Conservation (phyloP, 2,888 invertebrate genomes). For the Lepidocyrtoides sp. region DNA sequence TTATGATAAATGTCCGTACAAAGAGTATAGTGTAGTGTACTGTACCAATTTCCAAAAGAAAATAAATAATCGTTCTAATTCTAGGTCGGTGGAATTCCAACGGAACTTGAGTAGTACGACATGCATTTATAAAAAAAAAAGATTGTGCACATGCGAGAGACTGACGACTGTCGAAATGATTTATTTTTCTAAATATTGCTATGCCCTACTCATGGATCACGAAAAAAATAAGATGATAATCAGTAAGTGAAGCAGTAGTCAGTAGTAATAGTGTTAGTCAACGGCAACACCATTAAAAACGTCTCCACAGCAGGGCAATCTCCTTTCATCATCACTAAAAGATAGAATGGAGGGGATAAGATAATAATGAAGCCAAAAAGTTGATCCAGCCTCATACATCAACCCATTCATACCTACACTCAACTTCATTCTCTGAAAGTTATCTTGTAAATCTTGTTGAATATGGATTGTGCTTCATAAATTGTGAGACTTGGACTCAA, state of each 20-base stretch:
- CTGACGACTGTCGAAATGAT: not conserved
- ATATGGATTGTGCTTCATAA: too few relatives aligned
- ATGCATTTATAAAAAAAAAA: not conserved
- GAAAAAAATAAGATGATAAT: not conserved
- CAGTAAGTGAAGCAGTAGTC: not conserved
- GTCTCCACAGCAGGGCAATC: not conserved
- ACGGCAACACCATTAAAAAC: not conserved
- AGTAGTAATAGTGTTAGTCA: not conserved
- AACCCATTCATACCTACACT: not conserved
- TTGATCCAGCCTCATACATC: too few relatives aligned
- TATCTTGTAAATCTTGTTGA: too few relatives aligned
- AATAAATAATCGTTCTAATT: conserved; percentile 48
- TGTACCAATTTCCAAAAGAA: conserved; percentile 66
- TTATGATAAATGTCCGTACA: not conserved
- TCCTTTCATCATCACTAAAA: not conserved
- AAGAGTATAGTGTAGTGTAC: too few relatives aligned
- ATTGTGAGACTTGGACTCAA: not conserved
- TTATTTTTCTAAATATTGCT: conserved; percentile 30
- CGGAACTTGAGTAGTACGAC: not conserved
- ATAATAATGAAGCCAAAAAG: not conserved
- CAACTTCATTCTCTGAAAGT: too few relatives aligned
- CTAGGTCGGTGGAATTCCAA: not conserved
- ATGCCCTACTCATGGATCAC: not conserved
- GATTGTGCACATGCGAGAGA: not conserved
- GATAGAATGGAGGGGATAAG: not conserved